Evolutionary conservation across 2,113 vertebrate genomes (phyloP), one percentile per base, ranked within the genome.

Genomic region (Mungos mungo): DNA sequence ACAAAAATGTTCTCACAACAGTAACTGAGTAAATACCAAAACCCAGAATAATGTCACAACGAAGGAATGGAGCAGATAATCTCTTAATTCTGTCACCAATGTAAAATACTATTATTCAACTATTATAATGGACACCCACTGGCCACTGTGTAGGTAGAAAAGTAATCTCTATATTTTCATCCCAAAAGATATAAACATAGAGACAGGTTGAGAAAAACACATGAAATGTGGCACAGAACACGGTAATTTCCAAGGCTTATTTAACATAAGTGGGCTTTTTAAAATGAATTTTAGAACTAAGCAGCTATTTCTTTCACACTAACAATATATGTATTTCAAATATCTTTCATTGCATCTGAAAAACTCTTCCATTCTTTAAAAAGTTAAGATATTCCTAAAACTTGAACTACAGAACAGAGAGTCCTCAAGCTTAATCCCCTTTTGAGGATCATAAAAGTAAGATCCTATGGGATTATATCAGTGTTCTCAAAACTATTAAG

Each of bases 371-470:
- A 72, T 93, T 76, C 66, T 86, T 90, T 92, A 27, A 54, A 94
- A 96, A 92, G 63, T 74, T 92, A 72, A 88, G 31, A 93, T 88
- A 92, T 91, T 85, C 38, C 57, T 92, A 11, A 90, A 96, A 92
- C 19, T 2, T 92, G 27, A 93, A 91, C 25, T 76, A 80, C 3
- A 54, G 38, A 90, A 72, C 18, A 83, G 63, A 72, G 4, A 33
- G 0, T 57, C 41, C 29, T 94, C 27, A 68, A 25, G 63, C 7
- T 79, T 90, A 83, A 82, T 60, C 57, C 6, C n/a, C 72, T 35
- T 63, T 31, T 60, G 16, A 83, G 83, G 77, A 87, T 54, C 82
- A 95, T 79, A 95, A 91, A 95, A 95, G 45, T 27, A 63, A 9
- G 47, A 29, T 23, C 88, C 7, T 66, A n/a, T 35, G 3, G 14